Conservation (phyloP, 2,888 invertebrate species). For the Acronicta aceris region DNA sequence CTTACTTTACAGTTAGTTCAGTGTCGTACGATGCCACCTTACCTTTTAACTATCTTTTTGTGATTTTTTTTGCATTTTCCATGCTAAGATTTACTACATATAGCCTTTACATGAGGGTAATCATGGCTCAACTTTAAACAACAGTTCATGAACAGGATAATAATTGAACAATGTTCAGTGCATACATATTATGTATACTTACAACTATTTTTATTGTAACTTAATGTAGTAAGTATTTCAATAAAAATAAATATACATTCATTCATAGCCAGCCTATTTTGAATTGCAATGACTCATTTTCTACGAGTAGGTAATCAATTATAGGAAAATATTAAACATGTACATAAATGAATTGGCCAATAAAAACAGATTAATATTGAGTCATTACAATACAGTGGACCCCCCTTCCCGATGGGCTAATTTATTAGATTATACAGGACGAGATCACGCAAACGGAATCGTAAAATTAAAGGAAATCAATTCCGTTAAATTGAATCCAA, state of each 20-base stretch:
- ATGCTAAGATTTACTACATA: no score
- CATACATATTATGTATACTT: no score
- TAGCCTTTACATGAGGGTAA: neutral
- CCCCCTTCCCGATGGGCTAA: conserved; percentile 83
- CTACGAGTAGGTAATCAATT: conserved; percentile 40
- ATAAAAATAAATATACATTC: neutral
- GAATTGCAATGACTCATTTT: conserved; percentile 28
- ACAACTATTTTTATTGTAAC: no score
- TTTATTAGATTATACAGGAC: conserved; percentile 86
- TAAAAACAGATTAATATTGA: conserved; percentile 81
- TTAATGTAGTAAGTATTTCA: no score
- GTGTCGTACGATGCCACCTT: no score
- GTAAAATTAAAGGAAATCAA: conserved; percentile 87
- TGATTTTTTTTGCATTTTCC: no score
- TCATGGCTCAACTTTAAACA: no score
- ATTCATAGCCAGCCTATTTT: neutral
- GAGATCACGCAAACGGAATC: conserved; percentile 88
- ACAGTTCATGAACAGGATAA: no score
- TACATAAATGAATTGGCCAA: conserved; percentile 64
- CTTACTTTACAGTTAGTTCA: no score
- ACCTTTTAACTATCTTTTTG: no score
- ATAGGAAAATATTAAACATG: conserved; percentile 39
- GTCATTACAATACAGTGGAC: conserved; percentile 62
- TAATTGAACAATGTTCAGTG: no score
- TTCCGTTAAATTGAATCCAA: conserved; percentile 83